Percentiles rank a stretch among this genome's conserved stretches.
Conservation (phyloP, 2,888 invertebrate species). For the Chaetogeoica ovagalla region DNA sequence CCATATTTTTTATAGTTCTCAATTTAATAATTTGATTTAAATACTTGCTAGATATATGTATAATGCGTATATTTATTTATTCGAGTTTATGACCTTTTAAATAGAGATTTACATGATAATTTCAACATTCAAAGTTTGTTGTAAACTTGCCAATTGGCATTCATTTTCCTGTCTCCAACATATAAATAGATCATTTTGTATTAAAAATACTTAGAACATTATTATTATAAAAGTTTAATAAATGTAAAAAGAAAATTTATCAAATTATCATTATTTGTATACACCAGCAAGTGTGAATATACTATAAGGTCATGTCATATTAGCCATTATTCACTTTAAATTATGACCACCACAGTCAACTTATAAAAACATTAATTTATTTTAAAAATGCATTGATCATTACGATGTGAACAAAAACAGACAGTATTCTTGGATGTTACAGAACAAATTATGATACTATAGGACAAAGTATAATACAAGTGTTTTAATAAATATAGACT, state of each 20-base stretch:
- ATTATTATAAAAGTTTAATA: constrained; percentile 21
- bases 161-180: constrained; percentile 29
- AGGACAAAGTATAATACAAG: too few relatives aligned
- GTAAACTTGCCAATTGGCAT: constrained; percentile 51
- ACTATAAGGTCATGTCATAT: too few relatives aligned
- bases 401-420: too few relatives aligned
- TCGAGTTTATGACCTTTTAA: constrained; percentile 46
- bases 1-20: neutral
- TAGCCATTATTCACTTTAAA: too few relatives aligned
- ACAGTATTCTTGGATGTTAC: too few relatives aligned
- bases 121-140: constrained; percentile 38
- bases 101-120: constrained; percentile 29
- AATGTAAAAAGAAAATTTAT: neutral
- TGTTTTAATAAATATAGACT: too few relatives aligned
- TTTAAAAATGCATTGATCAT: too few relatives aligned
- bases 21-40: neutral
- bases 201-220: constrained; percentile 31
- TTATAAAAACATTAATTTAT: too few relatives aligned
- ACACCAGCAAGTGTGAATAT: too few relatives aligned
- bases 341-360: too few relatives aligned
- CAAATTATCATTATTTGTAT: too few relatives aligned
- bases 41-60: neutral
- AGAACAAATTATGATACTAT: too few relatives aligned
- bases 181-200: constrained; percentile 47
- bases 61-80: constrained; percentile 4